Evolutionary conservation across 2,113 vertebrate species (phyloP), one percentile per base, ranked within the genome.

Genomic region (Numenius arquata): DNA sequence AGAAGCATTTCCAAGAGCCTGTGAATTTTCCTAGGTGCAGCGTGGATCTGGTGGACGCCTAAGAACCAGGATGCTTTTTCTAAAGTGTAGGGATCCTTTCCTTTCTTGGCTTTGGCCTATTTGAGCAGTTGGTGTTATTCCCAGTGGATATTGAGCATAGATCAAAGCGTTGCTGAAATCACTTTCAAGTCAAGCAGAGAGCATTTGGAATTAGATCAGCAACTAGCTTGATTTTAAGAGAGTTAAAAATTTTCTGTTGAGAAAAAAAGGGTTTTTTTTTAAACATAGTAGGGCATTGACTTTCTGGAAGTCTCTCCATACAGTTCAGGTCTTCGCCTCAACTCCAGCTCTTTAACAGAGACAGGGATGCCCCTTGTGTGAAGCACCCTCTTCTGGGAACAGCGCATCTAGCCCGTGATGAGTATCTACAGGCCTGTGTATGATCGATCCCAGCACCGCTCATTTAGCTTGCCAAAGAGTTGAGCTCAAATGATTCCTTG

Each of bases 131-230:
- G 85, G 58, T 94, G 72, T 82, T 95, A 95, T 95, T 96, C 96
- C 96, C 96, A 92, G 73, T 59, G 94, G 97, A 77, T 95, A 93
- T 95, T 92, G 92, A 75, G 91, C 95, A 22, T 73, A 97, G 95
- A 97, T 97, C 96, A 97, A 97, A 97, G 95, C 15, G 3, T 40
- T 94, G 80, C 91, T 94, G 83, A 95, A 95, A 95, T 90, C 79
- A 50, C 96, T 97, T 97, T 97, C 92, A 96, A 97, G 94, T 91
- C 72, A 91, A 96, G 93, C 70, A 95, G 89, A 77, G 87, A 97
- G 83, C 91, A 93, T 91, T 96, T 94, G 80, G 91, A 97, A 97
- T 95, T 95, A 96, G 91, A 96, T 93, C 81, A 88, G 86, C 84
- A 86, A 89, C 73, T 83, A 83, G 38, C 63, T 93, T 97, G 12